A percentile compares a stretch with the other conserved stretches of the same genome.
These are phyloP conservation scores for Dynastes hyllus DNA, from an alignment of 2,888 invertebrate species.

Conservation along the genomic window DNA sequence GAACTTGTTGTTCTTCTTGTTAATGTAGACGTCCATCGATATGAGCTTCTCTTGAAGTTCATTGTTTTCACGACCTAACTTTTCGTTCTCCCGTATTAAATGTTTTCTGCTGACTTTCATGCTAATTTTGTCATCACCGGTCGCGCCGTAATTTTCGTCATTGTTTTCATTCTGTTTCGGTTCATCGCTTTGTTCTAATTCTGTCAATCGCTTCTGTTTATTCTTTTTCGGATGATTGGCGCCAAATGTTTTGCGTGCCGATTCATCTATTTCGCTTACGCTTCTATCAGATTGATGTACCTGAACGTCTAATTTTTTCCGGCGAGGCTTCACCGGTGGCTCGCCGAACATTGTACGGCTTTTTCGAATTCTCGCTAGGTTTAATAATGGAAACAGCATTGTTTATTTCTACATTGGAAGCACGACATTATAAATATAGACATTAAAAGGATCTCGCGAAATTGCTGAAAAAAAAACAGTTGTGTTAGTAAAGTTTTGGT, in stretches of 20 bases:
- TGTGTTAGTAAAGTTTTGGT: not conserved
- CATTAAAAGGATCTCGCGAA: not conserved
- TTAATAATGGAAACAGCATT: constrained; percentile 34
- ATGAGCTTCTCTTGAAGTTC: constrained; percentile 73
- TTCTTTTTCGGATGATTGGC: constrained; percentile 49
- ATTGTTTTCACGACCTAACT: constrained; percentile 73
- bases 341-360: constrained; percentile 49
- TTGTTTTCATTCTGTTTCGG: constrained; percentile 20
- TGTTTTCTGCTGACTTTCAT: constrained; percentile 61
- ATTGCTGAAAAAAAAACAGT: not conserved
- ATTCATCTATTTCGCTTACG: constrained; percentile 35
- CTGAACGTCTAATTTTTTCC: constrained; percentile 64
- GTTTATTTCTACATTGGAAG: constrained; percentile 27
- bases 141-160: constrained; percentile 24
- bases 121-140: constrained; percentile 45
- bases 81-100: constrained; percentile 73
- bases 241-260: constrained; percentile 47
- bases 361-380: constrained; percentile 21
- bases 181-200: not conserved
- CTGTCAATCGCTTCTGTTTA: constrained; percentile 24
- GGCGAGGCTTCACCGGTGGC: constrained; percentile 60
- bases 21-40: constrained; percentile 70
- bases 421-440: constrained; percentile 25
- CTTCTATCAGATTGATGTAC: constrained; percentile 60
- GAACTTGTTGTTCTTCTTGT: constrained; percentile 77